A percentile compares a stretch with the other conserved stretches of the same genome.
phyloP scores from a whole-genome alignment of 1,140 invertebrate species.

The Saxidomus purpurata region DNA sequence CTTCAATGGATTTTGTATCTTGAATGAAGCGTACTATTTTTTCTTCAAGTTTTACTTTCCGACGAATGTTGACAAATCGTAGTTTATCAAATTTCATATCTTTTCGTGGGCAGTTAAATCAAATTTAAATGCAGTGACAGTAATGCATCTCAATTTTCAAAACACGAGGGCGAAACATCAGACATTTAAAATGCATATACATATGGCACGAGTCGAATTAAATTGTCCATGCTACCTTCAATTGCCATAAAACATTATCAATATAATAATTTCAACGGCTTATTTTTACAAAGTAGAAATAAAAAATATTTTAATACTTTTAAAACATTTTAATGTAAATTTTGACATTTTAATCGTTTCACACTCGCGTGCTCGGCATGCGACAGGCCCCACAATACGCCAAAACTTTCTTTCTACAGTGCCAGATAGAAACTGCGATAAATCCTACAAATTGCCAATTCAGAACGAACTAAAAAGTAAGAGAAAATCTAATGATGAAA shows the following conservation, averaged over 20 bases:
- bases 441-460: too few relatives aligned
- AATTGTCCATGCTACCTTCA: slow-evolving; percentile 6
- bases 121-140: neutral
- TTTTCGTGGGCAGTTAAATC: neutral
- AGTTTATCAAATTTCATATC: slow-evolving; percentile 11
- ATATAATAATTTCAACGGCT: slow-evolving; percentile 5
- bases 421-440: too few relatives aligned
- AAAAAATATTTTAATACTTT: neutral
- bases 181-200: neutral
- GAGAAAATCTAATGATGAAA: too few relatives aligned
- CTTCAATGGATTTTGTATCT: too few relatives aligned
- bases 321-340: slow-evolving; percentile 6
- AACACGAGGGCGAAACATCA: neutral
- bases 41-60: too few relatives aligned
- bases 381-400: neutral
- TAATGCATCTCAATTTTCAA: slow-evolving; percentile 4
- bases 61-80: too few relatives aligned
- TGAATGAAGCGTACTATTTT: too few relatives aligned
- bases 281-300: neutral
- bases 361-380: slow-evolving; percentile 21
- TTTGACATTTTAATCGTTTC: slow-evolving; percentile 19
- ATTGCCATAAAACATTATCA: slow-evolving; percentile 4
- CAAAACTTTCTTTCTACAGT: too few relatives aligned
- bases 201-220: slow-evolving; percentile 8
- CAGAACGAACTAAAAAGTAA: too few relatives aligned